Base-by-base conservation (phyloP, 2,888 invertebrate species). In the Erebia palarica region DNA sequence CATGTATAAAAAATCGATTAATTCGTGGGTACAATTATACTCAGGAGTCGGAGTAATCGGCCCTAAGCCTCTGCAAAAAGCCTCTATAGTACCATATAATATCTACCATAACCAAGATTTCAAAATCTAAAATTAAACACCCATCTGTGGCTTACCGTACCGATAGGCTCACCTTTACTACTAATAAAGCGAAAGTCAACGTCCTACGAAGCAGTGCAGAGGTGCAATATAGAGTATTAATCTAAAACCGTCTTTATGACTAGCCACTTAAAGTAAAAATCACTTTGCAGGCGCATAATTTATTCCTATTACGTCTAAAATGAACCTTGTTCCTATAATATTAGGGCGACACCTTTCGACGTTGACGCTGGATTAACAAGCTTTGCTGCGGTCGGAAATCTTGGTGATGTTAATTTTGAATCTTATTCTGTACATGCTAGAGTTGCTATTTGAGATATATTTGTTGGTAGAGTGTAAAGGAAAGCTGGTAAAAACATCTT, bases 111-210 rank as follows among this genome's bases (percentile, higher is more conserved):
- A 14, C 27, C 42, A 16, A 65, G 66, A 57, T 66, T 66, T 14
- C 42, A 47, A 44, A 57, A 57, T 66, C 58, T 44, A 55, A 58
- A 66, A 58, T 57, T 66, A 66, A 66, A 66, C 66, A 21, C 57
- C 57, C 47, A 21, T 65, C 55, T 66, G 66, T 66, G 58, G 66
- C 47, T 66, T 66, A 57, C 66, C 44, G 66, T 66, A 66, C 66
- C 44, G 18, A 66, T 66, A 66, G 66, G 57, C 44, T 58, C 66
- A 66, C 66, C 66, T 66, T 72, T 71, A 71, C 55, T 61, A 65
- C 71, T 70, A 75, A 75, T 73, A 70, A 73, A 69, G 73, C 68
- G 73, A 75, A 74, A 75, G 74, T 74, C 70, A 74, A 73, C 75
- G 68, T 72, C 74, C 74, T 74, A 71, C 66, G 55, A 64, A 67